Base-by-base conservation (phyloP, 1,140 invertebrate species). In the Leptinotarsa undecemlineata region DNA sequence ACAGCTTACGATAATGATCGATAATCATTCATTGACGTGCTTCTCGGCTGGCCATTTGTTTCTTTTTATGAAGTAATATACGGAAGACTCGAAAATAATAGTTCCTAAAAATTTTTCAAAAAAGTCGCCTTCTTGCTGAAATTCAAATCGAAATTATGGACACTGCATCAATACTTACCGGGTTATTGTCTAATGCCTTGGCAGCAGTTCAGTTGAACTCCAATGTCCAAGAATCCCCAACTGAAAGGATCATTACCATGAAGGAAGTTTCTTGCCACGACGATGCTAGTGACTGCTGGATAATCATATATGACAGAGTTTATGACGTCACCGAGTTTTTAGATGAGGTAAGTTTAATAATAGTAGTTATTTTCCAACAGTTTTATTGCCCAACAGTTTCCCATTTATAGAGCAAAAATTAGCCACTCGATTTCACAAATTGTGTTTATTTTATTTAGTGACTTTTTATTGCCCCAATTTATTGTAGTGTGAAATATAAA, bases 321-420 rank as follows among this genome's bases (percentile, higher is more conserved):
- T 94, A 93, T 82, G 90, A 94, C 75, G 89, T 93, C 26, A 93
- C 92, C 1, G 87, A 88, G 4, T 93, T 94, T 78, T 79, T 94
- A n/a, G 85, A 89, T 74, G 88, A 89, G 92, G 89, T 90, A 81
- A 81, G 70, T 42, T 42, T 42, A 33, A 33, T 33, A 33, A 33
- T 33, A 33, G 26, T 33, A 33, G 26, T 8, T 33, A 33, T 33
- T 33, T 1, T 33, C 26, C 6, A 33, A 33, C 26, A 33, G 26
- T 33, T 33, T 6, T 33, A 33, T 33, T 33, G 26, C 1, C 6
- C 6, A 33, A 33, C 26, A 33, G 26, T 33, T 8, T 33, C 26
- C 6, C 1, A 33, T 33, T 33, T 8, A 33, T 33, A 8, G 26
- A 33, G 26, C 26, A 33, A 33, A 33, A 33, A 33, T 8, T 8